Evolutionary conservation across 2,888 invertebrate genomes (phyloP).

Genomic region (Tridacna gigas): DNA sequence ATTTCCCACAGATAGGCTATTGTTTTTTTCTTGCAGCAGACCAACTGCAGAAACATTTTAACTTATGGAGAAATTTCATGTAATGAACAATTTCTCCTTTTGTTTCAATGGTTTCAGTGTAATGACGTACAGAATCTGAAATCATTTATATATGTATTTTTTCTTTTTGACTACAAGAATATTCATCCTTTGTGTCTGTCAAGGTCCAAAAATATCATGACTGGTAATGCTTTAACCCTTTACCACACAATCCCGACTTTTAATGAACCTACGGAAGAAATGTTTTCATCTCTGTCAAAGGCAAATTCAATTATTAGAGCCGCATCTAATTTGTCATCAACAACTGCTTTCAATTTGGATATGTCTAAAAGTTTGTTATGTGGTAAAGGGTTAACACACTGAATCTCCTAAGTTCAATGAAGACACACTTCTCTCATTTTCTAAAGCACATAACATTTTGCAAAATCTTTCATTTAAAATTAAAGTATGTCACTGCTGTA

Average conservation of each 20-base stretch:
- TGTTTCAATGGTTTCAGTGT: not conserved
- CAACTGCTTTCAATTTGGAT: too few species aligned
- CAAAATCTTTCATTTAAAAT: not conserved
- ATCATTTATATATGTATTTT: too few species aligned
- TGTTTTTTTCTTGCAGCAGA: not conserved
- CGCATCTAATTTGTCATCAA: too few species aligned
- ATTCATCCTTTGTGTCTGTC: not conserved
- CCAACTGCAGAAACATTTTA: not conserved
- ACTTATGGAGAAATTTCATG: not conserved
- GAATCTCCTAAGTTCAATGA: too few species aligned
- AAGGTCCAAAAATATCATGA: not conserved
- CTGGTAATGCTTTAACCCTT: not conserved
- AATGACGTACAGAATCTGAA: not conserved
- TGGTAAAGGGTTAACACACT: too few species aligned
- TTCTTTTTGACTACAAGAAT: not conserved
- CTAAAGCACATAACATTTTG: too few species aligned
- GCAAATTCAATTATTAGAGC: too few species aligned
- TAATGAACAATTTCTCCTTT: not conserved
- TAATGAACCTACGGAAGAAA: too few species aligned
- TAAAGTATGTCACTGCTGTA: not conserved
- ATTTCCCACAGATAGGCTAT: not conserved
- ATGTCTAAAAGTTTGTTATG: too few species aligned
- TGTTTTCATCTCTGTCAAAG: too few species aligned
- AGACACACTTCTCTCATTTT: too few species aligned
- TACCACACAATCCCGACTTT: too few species aligned